These are phyloP conservation scores for Pangasius sanitwongsei DNA, from an alignment of 2,797 vertebrate species.

Conservation along the genomic window DNA sequence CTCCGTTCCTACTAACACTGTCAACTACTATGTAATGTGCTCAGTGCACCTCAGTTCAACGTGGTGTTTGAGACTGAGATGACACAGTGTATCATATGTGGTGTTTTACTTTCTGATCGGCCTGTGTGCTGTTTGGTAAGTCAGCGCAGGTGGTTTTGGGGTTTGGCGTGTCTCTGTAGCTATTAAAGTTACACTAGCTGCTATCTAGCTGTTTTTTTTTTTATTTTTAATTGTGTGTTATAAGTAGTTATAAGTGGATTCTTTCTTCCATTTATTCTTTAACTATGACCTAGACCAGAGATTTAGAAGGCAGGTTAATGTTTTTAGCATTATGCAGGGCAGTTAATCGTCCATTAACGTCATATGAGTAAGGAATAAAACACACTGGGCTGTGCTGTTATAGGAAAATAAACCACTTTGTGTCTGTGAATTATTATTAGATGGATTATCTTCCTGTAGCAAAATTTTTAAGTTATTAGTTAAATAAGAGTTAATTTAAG, in stretches of 20 bases:
- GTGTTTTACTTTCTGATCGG: background rate
- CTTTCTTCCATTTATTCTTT: background rate
- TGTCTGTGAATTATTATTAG: background rate
- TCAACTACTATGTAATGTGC: constrained; percentile 60
- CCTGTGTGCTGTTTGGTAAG: constrained; percentile 37
- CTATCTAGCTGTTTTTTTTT: background rate
- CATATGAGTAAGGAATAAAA: background rate
- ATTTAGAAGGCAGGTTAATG: background rate
- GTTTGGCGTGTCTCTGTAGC: background rate
- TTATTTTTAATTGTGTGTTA: background rate
- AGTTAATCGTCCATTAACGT: background rate
- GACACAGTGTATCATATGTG: background rate
- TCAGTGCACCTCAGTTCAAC: constrained; percentile 32
- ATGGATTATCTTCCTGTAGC: constrained; percentile 1
- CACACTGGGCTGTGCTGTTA: background rate
- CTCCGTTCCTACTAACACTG: constrained; percentile 63
- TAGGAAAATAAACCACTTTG: background rate
- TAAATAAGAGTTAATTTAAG: background rate
- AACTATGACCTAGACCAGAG: background rate
- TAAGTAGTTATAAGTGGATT: background rate
- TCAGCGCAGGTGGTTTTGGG: constrained; percentile 30
- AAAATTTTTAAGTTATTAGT: background rate
- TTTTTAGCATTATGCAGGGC: background rate
- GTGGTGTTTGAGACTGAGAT: constrained; percentile 33
- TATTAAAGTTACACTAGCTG: background rate